Evolutionary conservation across 2,888 invertebrate genomes (phyloP), one percentile per base, ranked within the genome.

Genomic region (Trichogramma dendrolimi): DNA sequence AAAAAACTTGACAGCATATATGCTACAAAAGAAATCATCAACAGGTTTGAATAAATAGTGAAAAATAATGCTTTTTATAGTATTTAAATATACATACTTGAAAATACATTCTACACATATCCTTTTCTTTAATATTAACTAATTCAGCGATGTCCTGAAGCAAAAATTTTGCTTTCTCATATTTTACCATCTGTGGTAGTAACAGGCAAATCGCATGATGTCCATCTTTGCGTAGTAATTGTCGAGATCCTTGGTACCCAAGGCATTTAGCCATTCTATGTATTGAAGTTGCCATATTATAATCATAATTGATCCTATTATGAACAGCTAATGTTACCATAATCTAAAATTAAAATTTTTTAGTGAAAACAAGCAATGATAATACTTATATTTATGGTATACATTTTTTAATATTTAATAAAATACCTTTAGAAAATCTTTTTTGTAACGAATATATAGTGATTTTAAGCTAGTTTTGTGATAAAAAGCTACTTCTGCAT

Each of bases 211-310:
- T 78, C 38, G 89, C 82, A 68, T 88, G 83, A 58, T 87, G 86
- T 47, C 86, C 84, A 70, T 91, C 89, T 73, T 88, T 87, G 0
- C 83, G 82, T 60, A 89, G 81, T 60, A 89, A 88, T 72, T 90
- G 87, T 71, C 86, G 84, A 6, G 86, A 85, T 46, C 87, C 87
- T 38, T 84, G 82, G 70, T 86, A 90, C 0, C 88, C 90, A 58
- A 91, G 83, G 63, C 88, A 86, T 68, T 85, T 83, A 0, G 87
- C 85, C 1, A 88, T 77, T 72, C 85, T 84, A 8, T 85, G 80
- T 57, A 88, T 77, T 1, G 86, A 83, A 53, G 84, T 81, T 1
- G 83, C 80, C 69, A 88, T 82, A 54, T 83, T 83, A 67, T 84
- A 84, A 0, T 83, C 82, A 64, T 83, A 80, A 60, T 76, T 70